phyloP scores from a whole-genome alignment of 1,140 invertebrate species.

The Homarus americanus region DNA sequence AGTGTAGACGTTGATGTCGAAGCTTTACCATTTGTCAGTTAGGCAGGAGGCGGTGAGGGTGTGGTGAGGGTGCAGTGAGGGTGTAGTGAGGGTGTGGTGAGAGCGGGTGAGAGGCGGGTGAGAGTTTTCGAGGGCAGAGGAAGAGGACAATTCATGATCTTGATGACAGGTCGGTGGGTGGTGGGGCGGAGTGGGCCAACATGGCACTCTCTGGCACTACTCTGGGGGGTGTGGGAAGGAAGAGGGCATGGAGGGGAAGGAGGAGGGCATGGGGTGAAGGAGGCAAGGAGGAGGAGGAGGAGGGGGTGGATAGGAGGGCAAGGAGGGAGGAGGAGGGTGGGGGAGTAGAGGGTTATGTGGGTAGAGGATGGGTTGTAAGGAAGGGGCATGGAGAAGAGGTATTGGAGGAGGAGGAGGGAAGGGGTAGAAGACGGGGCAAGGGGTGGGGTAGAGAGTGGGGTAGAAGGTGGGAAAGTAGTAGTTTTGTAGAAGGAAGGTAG shows the following conservation, averaged over 20 bases:
- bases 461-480: too few relatives aligned
- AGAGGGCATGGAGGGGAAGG: background rate
- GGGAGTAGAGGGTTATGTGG: too few relatives aligned
- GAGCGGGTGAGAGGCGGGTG: conserved; percentile 40
- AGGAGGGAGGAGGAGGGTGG: too few relatives aligned
- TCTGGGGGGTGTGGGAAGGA: background rate
- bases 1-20: background rate
- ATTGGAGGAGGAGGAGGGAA: background rate
- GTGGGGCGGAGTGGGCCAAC: conserved; percentile 52
- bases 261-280: background rate
- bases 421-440: background rate
- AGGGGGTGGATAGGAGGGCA: background rate
- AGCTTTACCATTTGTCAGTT: conserved; percentile 59
- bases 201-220: background rate
- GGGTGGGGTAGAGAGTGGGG: background rate
- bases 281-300: background rate
- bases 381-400: background rate
- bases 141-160: conserved; percentile 66
- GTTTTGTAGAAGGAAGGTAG: too few relatives aligned
- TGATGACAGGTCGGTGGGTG: conserved; percentile 54
- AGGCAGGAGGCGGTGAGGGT: conserved; percentile 19
- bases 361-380: too few relatives aligned
- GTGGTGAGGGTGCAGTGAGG: background rate
- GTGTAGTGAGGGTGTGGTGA: conserved; percentile 10
- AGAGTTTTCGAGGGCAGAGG: conserved; percentile 60